Base-by-base conservation (phyloP, 1,140 invertebrate species). In the Nixonia krombeini region DNA sequence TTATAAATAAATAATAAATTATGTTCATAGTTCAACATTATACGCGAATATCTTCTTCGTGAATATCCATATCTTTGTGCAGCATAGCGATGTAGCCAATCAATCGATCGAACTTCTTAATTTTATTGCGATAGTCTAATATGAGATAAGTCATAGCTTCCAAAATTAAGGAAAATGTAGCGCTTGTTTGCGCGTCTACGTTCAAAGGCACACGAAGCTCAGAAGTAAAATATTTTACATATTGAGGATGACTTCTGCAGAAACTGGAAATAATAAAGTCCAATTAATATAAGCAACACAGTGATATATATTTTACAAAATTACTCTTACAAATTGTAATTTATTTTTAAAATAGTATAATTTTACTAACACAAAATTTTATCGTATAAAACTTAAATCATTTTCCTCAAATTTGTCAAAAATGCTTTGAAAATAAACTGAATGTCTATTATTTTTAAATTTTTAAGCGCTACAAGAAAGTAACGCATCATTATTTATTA, bases 11-110 rank as follows among this genome's bases (percentile, higher is more conserved):
- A n/a, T n/a, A n/a, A n/a, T n/a, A n/a, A n/a, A n/a, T 12, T 21
- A 21, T 31, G 8, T 9, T 21, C 1, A 38, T 46, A 40, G 18
- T 55, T 37, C 1, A 35, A n/a, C n/a, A n/a, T n/a, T n/a, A 75
- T 26, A 75, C 76, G 8, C 17, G 17, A 33, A 77, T 55, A 58
- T 79, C 77, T 21, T 57, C 10, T 26, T 62, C 40, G 0, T 18
- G 12, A 3, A 79, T 46, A 29, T 42, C 40, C 75, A 79, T 77
- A 15, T 79, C 75, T 58, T 79, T 79, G 52, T 79, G 77, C 17
- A 72, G 37, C 75, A 79, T 76, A 7, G 74, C 77, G 15, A 77
- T 28, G 18, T 77, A 77, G 37, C 75, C 72, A 18, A 76, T 61
- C 3, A 74, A 53, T 16, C 55, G 61, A 53, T 76, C 63, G 1